Conservation (phyloP, 2,797 vertebrate genomes). For the Synaphobranchus kaupii region DNA sequence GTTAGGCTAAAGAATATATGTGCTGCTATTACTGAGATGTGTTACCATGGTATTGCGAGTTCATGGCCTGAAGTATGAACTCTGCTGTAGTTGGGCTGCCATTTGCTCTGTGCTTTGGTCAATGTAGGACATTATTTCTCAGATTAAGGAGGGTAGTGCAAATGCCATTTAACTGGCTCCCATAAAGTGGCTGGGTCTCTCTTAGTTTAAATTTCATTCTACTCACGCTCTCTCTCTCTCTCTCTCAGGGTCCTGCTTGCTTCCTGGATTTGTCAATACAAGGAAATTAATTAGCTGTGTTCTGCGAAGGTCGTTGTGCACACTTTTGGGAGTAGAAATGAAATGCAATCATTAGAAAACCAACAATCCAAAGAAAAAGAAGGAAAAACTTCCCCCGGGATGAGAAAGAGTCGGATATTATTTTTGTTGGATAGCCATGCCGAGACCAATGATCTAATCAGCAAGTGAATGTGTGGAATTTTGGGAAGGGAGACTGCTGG, state of each 20-base stretch:
- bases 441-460: not conserved
- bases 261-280: not conserved
- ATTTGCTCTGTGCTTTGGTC: not conserved
- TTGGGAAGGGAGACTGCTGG: not conserved
- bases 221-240: not conserved
- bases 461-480: conserved; percentile 5
- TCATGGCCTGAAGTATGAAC: not conserved
- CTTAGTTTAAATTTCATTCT: not conserved
- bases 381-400: not conserved
- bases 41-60: not conserved
- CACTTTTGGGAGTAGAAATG: not conserved
- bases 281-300: not conserved
- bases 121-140: not conserved
- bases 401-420: not conserved
- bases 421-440: not conserved
- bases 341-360: not conserved
- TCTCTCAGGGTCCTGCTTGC: not conserved
- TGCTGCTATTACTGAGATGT: not conserved
- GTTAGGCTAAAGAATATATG: not conserved
- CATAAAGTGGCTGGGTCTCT: not conserved
- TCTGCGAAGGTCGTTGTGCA: not conserved
- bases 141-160: not conserved
- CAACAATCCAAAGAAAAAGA: not conserved
- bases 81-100: not conserved
- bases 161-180: not conserved